Base-by-base conservation (phyloP, 1,140 invertebrate genomes). In the Spodoptera frugiperda region DNA sequence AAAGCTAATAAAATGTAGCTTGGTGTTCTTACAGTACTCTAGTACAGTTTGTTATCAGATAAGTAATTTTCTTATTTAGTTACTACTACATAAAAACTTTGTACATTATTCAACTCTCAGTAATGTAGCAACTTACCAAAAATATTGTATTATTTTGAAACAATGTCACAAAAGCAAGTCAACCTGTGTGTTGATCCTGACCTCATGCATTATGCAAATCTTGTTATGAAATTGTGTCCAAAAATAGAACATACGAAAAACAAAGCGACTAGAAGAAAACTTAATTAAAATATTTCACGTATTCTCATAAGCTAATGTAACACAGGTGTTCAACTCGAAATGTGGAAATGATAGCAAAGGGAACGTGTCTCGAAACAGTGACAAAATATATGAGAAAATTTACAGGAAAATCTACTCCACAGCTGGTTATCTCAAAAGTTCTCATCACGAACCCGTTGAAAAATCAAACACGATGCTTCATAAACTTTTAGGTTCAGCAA, bases 401-500 rank as follows among this genome's bases (percentile, higher is more conserved):
- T 48, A 46, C 11, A 25, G 17, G 11, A 68, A 51, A 51, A 51
- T 33, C 3, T 67, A 25, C 44, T 15, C 21, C 51, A n/a, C 19
- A 54, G 49, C 15, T 12, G 17, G 61, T 15, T 67, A 65, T 49
- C n/a, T 68, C 17, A 73, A 73, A 78, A 78, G 46, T 67, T 78
- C 57, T 67, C 63, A 72, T 73, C 76, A 67, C 46, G 76, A 14
- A 33, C 49, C 63, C 44, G 63, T 19, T 67, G 21, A 39, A 67
- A 61, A 74, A 73, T 74, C 77, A 65, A 67, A 70, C 57, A 39
- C 46, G 67, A 68, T 53, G 70, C 53, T 71, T 78, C 63, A 68
- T 74, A 78, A 74, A 73, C 46, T 59, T 78, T 78, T 54, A 57
- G 71, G 67, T 77, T 63, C 57, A 77, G 57, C 68, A 71, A 71